Base-by-base conservation (phyloP, 1,140 invertebrate genomes). In the Dufourea novaeangliae region DNA sequence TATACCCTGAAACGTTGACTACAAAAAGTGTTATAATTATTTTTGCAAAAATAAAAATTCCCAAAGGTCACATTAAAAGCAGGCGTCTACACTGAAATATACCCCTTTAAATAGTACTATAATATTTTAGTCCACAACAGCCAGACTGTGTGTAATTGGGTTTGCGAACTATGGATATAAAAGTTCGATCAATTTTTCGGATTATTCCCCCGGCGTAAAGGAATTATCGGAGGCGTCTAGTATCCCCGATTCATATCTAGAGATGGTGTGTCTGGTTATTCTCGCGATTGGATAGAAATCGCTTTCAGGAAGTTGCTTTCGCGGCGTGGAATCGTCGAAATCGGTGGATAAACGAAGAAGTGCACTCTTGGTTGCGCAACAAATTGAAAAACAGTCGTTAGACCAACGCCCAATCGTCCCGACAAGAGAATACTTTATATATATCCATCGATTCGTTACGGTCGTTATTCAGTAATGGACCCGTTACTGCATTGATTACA, bases 371-470 rank as follows among this genome's bases (percentile, higher is more conserved):
- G 32, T 78, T 73, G 59, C 22, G 70, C 32, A 74, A 64, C 20
- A 62, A 46, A 57, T 50, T 14, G 17, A 50, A 50, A 52, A 62
- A 50, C 22, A 41, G 32, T 44, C 44, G 32, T 62, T 54, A 27
- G 46, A 69, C n/a, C 17, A 7, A 59, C 11, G 2, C 25, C 8
- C 44, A 25, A 57, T 67, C n/a, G n/a, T 37, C 6, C 20, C 3
- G 34, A 14, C 20, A 44, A 61, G n/a, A n/a, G n/a, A n/a, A 59
- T 69, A 56, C 57, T 70, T 63, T 20, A 12, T 5, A 52, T 20
- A 12, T 5, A 52, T 41, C 25, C n/a, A 5, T 34, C 14, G 54
- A 57, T 77, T 77, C 68, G 68, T 77, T 77, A 62, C 20, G 41
- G 34, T 29, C 29, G 44, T 76, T 71, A 77, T 77, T 70, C 32